Evolutionary conservation across 2,888 invertebrate genomes (phyloP), one percentile per base, ranked within the genome.

Genomic region (Diaphora mendica): DNA sequence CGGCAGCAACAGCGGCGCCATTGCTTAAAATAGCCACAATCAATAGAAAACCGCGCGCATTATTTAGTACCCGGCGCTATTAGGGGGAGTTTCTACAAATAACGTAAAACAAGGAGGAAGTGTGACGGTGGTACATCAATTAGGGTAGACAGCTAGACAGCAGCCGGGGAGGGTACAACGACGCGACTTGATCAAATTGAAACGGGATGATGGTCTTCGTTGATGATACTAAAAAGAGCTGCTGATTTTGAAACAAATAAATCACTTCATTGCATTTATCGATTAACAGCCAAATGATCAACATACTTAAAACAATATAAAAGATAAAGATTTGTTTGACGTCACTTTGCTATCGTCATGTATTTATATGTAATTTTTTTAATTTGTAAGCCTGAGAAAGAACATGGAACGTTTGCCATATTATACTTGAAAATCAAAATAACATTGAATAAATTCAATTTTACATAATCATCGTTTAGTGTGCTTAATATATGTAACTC

Each of bases 21-120:
- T 84, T 78, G 84, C 91, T 90, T 81, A 86, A 92, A 93, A 92
- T 92, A 92, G 90, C 90, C 83, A 79, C 87, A 91, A 93, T 93
- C 93, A 90, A 93, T 93, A 91, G 82, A 78, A 77, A 86, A 85
- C 85, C 85, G 78, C 82, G 85, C 83, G 85, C 85, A 89, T 88
- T 88, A 89, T 89, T 89, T 87, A 91, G 86, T 84, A 81, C 78
- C 78, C 78, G 78, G 74, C 78, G 80, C 73, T 80, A 75, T 77
- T 77, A 76, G 76, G 74, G 76, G 13, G 74, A 35, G 55, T 71
- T 65, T 39, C 30, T 4, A 70, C 69, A 35, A 26, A 55, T 11
- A 39, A 55, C 35, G n/a, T 11, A 44, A 65, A 62, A 59, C 8
- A 26, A 70, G 35, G 48, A 69, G 42, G 26, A 67, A 44, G 67